Conservation (phyloP, 2,888 invertebrate genomes). For the Didymodactylos carnosus region DNA sequence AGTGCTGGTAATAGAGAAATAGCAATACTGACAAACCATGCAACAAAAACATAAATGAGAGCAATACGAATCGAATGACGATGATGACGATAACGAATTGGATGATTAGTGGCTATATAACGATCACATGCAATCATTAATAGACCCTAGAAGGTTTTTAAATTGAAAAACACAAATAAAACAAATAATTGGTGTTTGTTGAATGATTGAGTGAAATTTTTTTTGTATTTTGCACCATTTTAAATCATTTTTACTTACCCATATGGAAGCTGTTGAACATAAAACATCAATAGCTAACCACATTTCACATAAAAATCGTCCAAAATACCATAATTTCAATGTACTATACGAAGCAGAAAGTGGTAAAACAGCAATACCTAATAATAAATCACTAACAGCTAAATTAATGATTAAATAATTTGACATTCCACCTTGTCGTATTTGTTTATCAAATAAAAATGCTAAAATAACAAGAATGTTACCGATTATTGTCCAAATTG, state of each 20-base stretch:
- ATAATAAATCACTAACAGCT: slow-evolving; percentile 31
- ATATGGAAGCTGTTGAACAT: slow-evolving; percentile 34
- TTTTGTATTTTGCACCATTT: background rate
- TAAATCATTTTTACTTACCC: slow-evolving; percentile 17
- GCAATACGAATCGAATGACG: slow-evolving; percentile 25
- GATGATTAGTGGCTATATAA: slow-evolving; percentile 34
- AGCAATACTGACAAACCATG: slow-evolving; percentile 32
- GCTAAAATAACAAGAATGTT: slow-evolving; percentile 30
- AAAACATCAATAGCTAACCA: slow-evolving; percentile 32
- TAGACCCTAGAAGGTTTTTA: too few relatives aligned
- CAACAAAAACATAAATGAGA: slow-evolving; percentile 26
- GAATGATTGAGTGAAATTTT: too few relatives aligned
- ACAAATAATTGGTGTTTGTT: too few relatives aligned
- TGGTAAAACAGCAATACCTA: slow-evolving; percentile 31
- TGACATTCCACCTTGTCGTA: slow-evolving; percentile 25
- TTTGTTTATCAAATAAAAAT: slow-evolving; percentile 16
- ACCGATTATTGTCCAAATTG: slow-evolving; percentile 28
- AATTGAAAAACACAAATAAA: too few relatives aligned
- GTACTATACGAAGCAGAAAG: slow-evolving; percentile 28
- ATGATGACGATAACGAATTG: slow-evolving; percentile 32
- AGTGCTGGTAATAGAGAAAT: slow-evolving; percentile 30
- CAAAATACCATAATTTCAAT: slow-evolving; percentile 32
- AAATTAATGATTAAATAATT: slow-evolving; percentile 33
- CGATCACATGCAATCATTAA: slow-evolving; percentile 33
- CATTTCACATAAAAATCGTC: slow-evolving; percentile 23